Evolutionary conservation across 2,888 invertebrate species (phyloP), one percentile per base, ranked within the genome.

Genomic region (Agrilus cyanescens): DNA sequence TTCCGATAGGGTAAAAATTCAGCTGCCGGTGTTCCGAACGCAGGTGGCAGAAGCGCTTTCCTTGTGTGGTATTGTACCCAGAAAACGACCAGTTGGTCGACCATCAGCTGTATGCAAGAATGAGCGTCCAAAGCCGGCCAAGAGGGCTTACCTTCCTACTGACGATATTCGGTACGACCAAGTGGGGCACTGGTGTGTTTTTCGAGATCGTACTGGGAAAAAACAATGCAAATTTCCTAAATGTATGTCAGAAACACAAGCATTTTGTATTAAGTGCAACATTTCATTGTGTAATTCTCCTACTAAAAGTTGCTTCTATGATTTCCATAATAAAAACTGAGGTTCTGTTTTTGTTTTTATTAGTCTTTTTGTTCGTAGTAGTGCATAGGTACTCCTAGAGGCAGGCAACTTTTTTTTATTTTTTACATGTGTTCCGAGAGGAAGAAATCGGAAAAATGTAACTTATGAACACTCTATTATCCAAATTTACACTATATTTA

Each of bases 191-290:
- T 41, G 37, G 41, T 41, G 41, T 20, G 29, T 36, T 4, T 41
- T 37, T 41, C 32, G 31, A 4, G 37, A 41, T 13, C 30, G 37
- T 12, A 12, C 41, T 36, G 36, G 41, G 2, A 36, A 41, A 16
- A 41, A 37, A 16, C 36, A 36, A 34, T 41, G 37, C 20, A 41
- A 37, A 37, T 41, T 25, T n/a, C 37, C 41, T 12, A 29, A 29
- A 32, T 37, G 37, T 12, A 31, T 15, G 12, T 41, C 32, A 1
- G 37, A 40, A 40, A 35, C 40, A 16, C 40, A 41, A 34, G 35
- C 40, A 38, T 29, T 29, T 7, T 38, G 13, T 14, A 5, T 18
- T 1, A 38, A 38, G 25, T 38, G 38, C 29, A 38, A 38, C 15
- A 12, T 37, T 5, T 29, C 12, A 13, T 25, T 38, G 4, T 38